A percentile compares a stretch with the other conserved stretches of the same genome.
These are phyloP conservation scores for Sinopyrophorus schimmeli DNA, from an alignment of 2,888 invertebrate species.

Conservation along the genomic window DNA sequence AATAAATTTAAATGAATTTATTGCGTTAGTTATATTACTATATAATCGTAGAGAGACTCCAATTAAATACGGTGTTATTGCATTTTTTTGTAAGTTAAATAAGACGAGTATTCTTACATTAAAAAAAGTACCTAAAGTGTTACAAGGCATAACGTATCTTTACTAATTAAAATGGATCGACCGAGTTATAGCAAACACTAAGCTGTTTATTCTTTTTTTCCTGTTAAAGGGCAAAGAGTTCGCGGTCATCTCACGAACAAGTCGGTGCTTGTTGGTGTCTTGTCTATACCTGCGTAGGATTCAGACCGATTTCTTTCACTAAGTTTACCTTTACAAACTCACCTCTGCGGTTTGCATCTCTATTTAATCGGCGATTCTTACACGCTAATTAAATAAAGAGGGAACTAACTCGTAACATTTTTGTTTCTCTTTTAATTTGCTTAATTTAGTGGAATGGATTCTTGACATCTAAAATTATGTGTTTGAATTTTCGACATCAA, in stretches of 20 bases:
- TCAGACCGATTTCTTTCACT: conserved; percentile 20
- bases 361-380: not conserved
- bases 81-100: no score
- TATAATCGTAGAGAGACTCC: no score
- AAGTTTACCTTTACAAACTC: not conserved
- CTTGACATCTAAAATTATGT: conserved; percentile 15
- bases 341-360: not conserved
- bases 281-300: conserved; percentile 30
- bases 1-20: no score
- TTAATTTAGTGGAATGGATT: conserved; percentile 9
- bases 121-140: no score
- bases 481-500: conserved; percentile 12
- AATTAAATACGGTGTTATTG: no score
- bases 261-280: conserved; percentile 36
- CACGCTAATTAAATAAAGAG: not conserved
- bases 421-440: not conserved
- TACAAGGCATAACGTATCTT: no score
- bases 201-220: conserved; percentile 5
- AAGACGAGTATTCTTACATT: no score
- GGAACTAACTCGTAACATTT: not conserved
- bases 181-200: no score
- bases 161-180: no score
- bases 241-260: conserved; percentile 26
- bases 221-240: conserved; percentile 9
- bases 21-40: no score